Base-by-base conservation (phyloP, 2,797 vertebrate species). In the Staurois parvus region DNA sequence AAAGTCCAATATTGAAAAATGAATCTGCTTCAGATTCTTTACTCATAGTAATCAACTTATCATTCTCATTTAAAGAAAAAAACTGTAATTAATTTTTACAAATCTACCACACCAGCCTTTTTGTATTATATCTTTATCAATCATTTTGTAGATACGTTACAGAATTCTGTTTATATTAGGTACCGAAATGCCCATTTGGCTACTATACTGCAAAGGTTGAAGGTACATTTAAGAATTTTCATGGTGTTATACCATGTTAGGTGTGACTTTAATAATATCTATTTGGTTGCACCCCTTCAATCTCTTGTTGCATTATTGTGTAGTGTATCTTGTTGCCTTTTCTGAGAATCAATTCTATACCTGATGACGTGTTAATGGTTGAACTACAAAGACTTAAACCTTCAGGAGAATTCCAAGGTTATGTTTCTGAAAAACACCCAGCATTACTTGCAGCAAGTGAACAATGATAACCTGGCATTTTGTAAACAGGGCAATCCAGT, bases 401-500 rank as follows among this genome's bases (percentile, higher is more conserved):
- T 26, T 48, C 76, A 81, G 42, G 59, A 68, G 66, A 79, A 48
- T 82, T 26, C 79, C 73, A 80, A 56, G 62, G 26, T 79, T 74
- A 75, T 85, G 74, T 75, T 40, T 30, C 34, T 80, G 66, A 80
- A 86, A 32, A 75, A 85, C 77, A 69, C 84, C 70, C 62, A 85
- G 59, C 68, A 78, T 86, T 40, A 74, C 80, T 78, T 26, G 32
- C 62, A 73, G 69, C 69, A 69, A 83, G 30, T 74, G 75, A 74
- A 72, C 73, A 83, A 79, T 86, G 76, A 83, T 56, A 83, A 83
- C 77, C 69, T 87, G 85, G 81, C 85, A 87, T 83, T 79, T 79
- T 72, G 40, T 87, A 87, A 83, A 79, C 81, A 87, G 75, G 79
- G 76, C 76, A 75, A 64, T 74, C n/a, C 40, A 79, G 75, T 78